Evolutionary conservation across 2,797 vertebrate species (phyloP).

Genomic region (Pipistrellus nathusii): DNA sequence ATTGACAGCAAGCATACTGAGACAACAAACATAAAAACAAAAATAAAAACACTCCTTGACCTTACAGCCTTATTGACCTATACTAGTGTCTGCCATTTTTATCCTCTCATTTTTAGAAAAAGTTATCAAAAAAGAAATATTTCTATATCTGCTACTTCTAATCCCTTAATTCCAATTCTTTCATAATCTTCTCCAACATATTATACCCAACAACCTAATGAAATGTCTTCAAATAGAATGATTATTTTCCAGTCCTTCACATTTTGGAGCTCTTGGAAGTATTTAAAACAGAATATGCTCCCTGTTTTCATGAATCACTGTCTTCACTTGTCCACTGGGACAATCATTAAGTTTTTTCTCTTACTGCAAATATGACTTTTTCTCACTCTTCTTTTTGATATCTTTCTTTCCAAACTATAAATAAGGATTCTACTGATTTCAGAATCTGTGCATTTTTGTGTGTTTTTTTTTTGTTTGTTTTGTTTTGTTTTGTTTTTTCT

Average conservation of each 20-base stretch:
- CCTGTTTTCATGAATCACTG: background rate
- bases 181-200: background rate
- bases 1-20: background rate
- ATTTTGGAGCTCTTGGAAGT: background rate
- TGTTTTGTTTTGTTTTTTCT: background rate
- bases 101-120: background rate
- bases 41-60: background rate
- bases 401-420: background rate
- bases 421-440: background rate
- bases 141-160: background rate
- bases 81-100: background rate
- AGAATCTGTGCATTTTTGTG: too few relatives aligned
- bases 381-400: background rate
- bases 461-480: background rate
- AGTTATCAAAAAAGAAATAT: background rate
- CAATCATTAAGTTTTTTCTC: background rate
- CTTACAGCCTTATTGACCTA: background rate
- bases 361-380: background rate
- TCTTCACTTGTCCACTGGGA: background rate
- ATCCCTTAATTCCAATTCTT: background rate
- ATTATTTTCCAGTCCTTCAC: background rate
- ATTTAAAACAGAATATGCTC: background rate
- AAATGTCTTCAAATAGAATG: background rate
- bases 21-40: background rate
- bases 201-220: background rate